Percentiles rank a stretch among this genome's conserved stretches.
Evolutionary conservation across 2,797 vertebrate genomes (phyloP).

Genomic region (Babyrousa celebensis): DNA sequence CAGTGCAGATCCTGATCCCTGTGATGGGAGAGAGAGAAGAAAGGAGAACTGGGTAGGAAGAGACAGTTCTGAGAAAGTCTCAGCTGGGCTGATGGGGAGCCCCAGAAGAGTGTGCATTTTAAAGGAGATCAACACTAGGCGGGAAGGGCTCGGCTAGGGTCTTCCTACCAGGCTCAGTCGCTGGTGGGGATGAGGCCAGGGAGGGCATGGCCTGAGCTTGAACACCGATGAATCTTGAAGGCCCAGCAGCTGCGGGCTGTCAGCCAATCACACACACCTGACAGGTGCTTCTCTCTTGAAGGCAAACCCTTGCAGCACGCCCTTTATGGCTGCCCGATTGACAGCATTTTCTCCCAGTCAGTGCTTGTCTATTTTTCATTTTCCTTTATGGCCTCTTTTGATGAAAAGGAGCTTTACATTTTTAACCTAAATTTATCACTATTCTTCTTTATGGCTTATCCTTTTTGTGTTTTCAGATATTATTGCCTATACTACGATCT

Average conservation of each 20-base stretch:
- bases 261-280: neutral
- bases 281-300: neutral
- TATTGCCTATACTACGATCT: neutral
- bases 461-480: constrained; percentile 6
- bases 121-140: neutral
- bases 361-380: neutral
- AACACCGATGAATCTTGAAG: neutral
- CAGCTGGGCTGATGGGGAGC: neutral
- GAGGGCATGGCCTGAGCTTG: neutral
- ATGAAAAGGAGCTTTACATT: neutral
- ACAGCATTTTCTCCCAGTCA: neutral
- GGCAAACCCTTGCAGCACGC: neutral
- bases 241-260: neutral
- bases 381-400: neutral
- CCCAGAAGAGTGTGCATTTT: neutral
- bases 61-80: neutral
- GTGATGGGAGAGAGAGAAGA: neutral
- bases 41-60: neutral
- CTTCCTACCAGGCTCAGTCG: no score
- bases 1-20: neutral
- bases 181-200: neutral
- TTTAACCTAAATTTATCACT: neutral
- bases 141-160: neutral
- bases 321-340: neutral
- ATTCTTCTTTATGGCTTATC: neutral